A percentile compares a stretch with the other conserved stretches of the same genome.
Conservation (phyloP, 1,140 invertebrate species). For the Drosophila lowei region DNA sequence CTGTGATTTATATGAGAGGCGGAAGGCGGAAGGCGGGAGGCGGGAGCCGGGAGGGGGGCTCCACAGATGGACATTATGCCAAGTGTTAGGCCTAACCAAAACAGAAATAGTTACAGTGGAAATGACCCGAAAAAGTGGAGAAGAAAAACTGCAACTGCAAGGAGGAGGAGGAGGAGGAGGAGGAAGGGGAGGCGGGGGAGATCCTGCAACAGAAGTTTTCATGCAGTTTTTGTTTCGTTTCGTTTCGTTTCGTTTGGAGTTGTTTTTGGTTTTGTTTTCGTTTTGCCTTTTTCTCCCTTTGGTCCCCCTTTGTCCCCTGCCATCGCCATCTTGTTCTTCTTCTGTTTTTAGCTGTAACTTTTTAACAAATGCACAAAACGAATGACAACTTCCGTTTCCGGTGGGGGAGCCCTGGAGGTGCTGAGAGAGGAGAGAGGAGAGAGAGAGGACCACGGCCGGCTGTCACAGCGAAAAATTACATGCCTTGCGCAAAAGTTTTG, state of each 20-base stretch:
- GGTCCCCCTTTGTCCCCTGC: no score
- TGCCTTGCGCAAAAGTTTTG: slow-evolving; percentile 82
- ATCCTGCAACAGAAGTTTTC: slow-evolving; percentile 65
- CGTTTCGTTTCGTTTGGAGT: background rate
- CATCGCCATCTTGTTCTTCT: slow-evolving; percentile 3
- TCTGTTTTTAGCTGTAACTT: slow-evolving; percentile 64
- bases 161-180: no score
- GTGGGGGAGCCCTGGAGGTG: background rate
- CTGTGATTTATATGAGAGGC: slow-evolving; percentile 66
- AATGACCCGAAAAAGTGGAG: background rate
- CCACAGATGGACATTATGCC: background rate
- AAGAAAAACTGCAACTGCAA: slow-evolving; percentile 21
- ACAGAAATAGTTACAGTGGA: slow-evolving; percentile 5
- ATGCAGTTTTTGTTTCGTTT: slow-evolving; percentile 57
- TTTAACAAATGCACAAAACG: slow-evolving; percentile 80
- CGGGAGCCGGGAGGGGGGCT: background rate
- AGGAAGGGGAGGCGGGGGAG: no score
- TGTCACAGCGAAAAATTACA: slow-evolving; percentile 82
- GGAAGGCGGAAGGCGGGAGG: background rate
- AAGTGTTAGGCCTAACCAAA: slow-evolving; percentile 36
- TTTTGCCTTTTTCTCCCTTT: slow-evolving; percentile 27
- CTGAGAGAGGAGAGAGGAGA: background rate
- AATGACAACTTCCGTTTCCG: slow-evolving; percentile 79
- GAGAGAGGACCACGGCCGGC: slow-evolving; percentile 48
- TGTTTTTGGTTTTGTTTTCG: slow-evolving; percentile 38